Evolutionary conservation across 2,797 vertebrate species (phyloP), one percentile per base, ranked within the genome.

Genomic region (Notolabrus celidotus): DNA sequence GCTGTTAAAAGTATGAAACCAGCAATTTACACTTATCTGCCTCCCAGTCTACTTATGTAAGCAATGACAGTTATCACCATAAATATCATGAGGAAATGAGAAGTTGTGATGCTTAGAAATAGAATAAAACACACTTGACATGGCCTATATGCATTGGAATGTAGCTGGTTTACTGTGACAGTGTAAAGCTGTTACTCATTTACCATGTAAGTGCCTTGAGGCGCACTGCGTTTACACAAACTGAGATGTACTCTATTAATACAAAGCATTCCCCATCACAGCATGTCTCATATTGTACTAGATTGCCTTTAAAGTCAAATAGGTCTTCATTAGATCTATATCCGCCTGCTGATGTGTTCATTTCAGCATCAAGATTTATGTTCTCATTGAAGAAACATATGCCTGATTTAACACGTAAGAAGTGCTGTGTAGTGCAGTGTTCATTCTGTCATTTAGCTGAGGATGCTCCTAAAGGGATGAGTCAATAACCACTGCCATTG

Each of bases 401-500:
- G 53, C 49, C 43, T 75, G 62, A 80, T 77, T 82, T 57, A 73
- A 64, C 70, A 80, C 47, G 31, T n/a, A 33, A 10, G 51, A 43
- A 52, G 36, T 38, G 25, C 34, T 59, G 20, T 47, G 41, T 68
- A 67, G 52, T 45, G 41, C 63, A 56, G 25, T 33, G 51, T 43
- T 70, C 41, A 55, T 77, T 64, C 45, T 59, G 72, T 72, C 71
- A 57, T 74, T 83, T 70, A 53, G 61, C 50, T 55, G 67, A 59
- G 54, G 57, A 67, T 50, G 69, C 39, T 25, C 2, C 82, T 58
- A 66, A 74, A 80, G 62, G 49, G 41, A 29, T 2, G 53, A 67
- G 58, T 86, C 85, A 65, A 84, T 80, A 74, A 52, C 16, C 22
- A 58, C 59, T 59, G n/a, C 22, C 57, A 68, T 45, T 75, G 41